Evolutionary conservation across 2,888 invertebrate genomes (phyloP), one percentile per base, ranked within the genome.

Genomic region (Synanthedon vespiformis): DNA sequence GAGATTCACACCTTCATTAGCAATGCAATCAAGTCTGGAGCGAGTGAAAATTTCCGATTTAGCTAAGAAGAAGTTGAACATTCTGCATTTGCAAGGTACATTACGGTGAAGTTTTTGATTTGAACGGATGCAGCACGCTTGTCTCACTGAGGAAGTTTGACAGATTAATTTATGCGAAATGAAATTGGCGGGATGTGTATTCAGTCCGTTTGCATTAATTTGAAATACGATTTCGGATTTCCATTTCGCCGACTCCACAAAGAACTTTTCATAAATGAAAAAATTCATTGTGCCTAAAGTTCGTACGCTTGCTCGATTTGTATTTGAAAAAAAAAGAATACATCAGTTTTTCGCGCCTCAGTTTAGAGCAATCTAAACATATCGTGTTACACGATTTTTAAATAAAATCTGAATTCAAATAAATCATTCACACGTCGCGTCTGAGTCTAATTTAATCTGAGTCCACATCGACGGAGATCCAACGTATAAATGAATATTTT

Each of bases 1-100:
- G 59, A 59, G 65, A 68, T 67, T 74, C 64, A 67, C 71, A 68
- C 68, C 70, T 75, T 78, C 78, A 78, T 80, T 79, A 77, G 68
- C 68, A 71, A 74, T 77, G 74, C 77, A 77, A 80, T 77, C 69
- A 71, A 65, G 63, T 61, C 55, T 57, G 60, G 61, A 60, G 56
- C 61, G 63, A 65, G 61, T 60, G 65, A 69, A 70, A 69, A 70
- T 70, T 70, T 72, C 65, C 72, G 65, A 74, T 74, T 69, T 63
- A 57, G 61, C 61, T 58, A 65, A 68, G 69, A 67, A 70, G 60
- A 44, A 44, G 44, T 44, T 44, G 44, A 44, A 14, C 44, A 44
- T 14, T 65, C 61, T 59, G 44, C 55, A 55, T 52, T 48, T 40
- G 40, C 48, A 48, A 22, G 50, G 48, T 48, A 48, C 48, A 48